Base-by-base conservation (phyloP, 2,113 vertebrate genomes). In the Poicephalus gulielmi region DNA sequence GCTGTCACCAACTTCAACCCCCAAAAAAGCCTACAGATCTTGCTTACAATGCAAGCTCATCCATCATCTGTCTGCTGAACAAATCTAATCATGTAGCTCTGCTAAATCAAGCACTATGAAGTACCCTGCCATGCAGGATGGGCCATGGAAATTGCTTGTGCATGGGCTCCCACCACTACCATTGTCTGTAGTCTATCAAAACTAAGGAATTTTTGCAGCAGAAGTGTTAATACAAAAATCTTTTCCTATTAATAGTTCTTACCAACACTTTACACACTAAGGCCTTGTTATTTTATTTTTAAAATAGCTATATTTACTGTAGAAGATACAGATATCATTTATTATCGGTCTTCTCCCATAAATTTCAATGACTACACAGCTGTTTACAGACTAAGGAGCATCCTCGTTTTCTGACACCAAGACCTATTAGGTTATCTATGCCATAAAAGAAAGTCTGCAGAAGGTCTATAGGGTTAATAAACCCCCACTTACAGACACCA, bases 401-500 rank as follows among this genome's bases (percentile, higher is more conserved):
- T 27, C 68, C 52, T 67, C 15, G 9, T 19, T 57, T 79, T 75
- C 67, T 41, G 10, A 78, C 27, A 49, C 78, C 15, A 91, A 84
- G 66, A 69, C 17, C 30, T 50, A 25, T 17, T 30, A 63, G 11
- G 19, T 60, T 64, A 55, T 11, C 17, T 16, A 10, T 4, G 75
- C 11, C 4, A 43, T 43, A 62, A 80, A 79, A 13, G 1, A 24
- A 62, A 69, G 11, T 4, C 24, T 37, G 31, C 12, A 53, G 0
- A 67, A 43, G 19, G 18, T 35, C 63, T 35, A n/a, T 2, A 85
- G 14, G 13, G n/a, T 49, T 59, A 87, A 62, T 16, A 63, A 75
- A 19, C 8, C 2, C 2, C 22, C 11, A 37, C 35, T 62, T 9
- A n/a, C 0, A 6, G 71, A 4, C 35, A 66, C 24, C 16, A 17